Conservation (phyloP, 1,140 invertebrate genomes). For the Ostrea edulis region DNA sequence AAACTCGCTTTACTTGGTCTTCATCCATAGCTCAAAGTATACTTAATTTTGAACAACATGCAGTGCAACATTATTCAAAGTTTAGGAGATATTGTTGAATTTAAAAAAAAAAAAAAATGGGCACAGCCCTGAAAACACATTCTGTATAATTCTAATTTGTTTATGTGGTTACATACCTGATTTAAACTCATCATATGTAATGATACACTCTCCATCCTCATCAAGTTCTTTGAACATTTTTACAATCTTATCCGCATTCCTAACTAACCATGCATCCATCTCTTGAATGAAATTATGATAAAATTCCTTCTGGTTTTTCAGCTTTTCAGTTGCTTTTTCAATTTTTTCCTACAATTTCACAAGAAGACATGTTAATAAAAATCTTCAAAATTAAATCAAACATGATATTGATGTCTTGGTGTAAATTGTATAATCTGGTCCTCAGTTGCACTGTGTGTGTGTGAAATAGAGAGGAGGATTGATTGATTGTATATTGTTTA, state of each 20-base stretch:
- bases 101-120: too few relatives aligned
- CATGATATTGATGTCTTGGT: too few relatives aligned
- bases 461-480: too few relatives aligned
- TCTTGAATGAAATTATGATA: slow-evolving; percentile 71
- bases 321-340: slow-evolving; percentile 69
- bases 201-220: slow-evolving; percentile 65
- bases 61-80: too few relatives aligned
- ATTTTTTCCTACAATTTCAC: slow-evolving; percentile 67
- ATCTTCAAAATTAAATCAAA: neutral
- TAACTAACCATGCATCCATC: slow-evolving; percentile 72
- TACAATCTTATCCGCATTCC: slow-evolving; percentile 59
- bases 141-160: too few relatives aligned
- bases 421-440: neutral
- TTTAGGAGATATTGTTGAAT: too few relatives aligned
- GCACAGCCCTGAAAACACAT: too few relatives aligned
- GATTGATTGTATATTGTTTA: too few relatives aligned
- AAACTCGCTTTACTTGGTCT: too few relatives aligned
- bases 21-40: too few relatives aligned
- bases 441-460: too few relatives aligned
- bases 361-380: neutral
- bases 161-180: slow-evolving; percentile 67
- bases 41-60: too few relatives aligned
- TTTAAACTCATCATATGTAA: slow-evolving; percentile 76
- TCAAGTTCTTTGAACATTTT: slow-evolving; percentile 72
- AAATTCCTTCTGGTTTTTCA: slow-evolving; percentile 62